Evolutionary conservation across 2,797 vertebrate genomes (phyloP), one percentile per base, ranked within the genome.

Genomic region (Triplophysa bombifrons): DNA sequence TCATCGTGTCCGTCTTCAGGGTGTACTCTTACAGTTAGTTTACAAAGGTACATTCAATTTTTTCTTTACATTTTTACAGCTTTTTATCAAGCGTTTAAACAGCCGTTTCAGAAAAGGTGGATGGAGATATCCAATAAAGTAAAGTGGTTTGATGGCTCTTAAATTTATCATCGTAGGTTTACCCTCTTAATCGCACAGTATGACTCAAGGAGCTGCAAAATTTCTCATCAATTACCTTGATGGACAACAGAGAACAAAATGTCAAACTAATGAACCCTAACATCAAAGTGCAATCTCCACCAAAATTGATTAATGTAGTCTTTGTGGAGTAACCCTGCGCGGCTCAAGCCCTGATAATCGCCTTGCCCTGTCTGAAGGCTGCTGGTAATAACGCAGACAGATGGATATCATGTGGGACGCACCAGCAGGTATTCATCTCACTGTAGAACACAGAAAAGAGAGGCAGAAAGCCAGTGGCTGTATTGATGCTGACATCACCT

Each of bases 401-500:
- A 76, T 81, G 58, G 63, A 72, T 83, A 84, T 88, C 82, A 84
- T 85, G 81, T 78, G 75, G 80, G 84, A 79, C 48, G 68, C 48
- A 79, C 70, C 80, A 82, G 76, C 72, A 76, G 76, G 65, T 71
- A 82, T 73, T 66, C 72, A 76, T 83, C 77, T 79, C 51, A 11
- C 51, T 20, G 64, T 79, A 68, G 63, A 82, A 80, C 22, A 64
- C 56, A 76, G 82, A 82, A 74, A 85, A 80, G 72, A 75, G 77
- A 81, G 60, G 84, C 34, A 78, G 77, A 81, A 85, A 80, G 77
- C 86, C 88, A 89, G 88, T 90, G 84, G 90, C 91, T 88, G 88
- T 80, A 87, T 85, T 63, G 82, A 74, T 71, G 88, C 90, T 93
- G 91, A 93, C 92, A 94, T 93, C 93, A 93, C 88, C 90, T 74